Evolutionary conservation across 2,797 vertebrate genomes (phyloP), one percentile per base, ranked within the genome.

Genomic region (Pogoniulus pusillus): DNA sequence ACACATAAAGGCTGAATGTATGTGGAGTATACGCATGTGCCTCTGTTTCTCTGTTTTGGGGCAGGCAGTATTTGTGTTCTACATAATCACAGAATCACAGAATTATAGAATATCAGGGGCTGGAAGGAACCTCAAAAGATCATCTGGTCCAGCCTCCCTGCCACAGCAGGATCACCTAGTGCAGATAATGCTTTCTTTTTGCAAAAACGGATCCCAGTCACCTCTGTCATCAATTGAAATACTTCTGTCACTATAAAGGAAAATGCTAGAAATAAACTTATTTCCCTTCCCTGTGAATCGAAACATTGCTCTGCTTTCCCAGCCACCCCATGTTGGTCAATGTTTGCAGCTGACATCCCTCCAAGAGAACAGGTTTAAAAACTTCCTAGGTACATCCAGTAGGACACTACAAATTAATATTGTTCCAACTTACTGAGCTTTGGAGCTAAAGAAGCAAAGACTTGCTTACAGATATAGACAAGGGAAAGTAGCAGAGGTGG

Each of bases 21-120:
- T 9, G 24, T 2, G 1, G 22, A 60, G 35, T 4, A 23, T 60
- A 55, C 1, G 0, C 5, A 22, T 1, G 1, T n/a, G 32, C 17
- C n/a, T 30, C 64, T 51, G 32, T 37, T 9, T 70, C 26, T 57
- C 17, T 4, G 53, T 54, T 34, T 91, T 59, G 11, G 32, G 53
- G 27, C 15, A 79, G 54, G 20, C 2, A 3, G 37, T 81, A 59
- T 26, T 62, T 73, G 35, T 54, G 58, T 66, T 81, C 39, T 20
- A 10, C 20, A 22, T 34, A 69, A 39, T 39, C n/a, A n/a, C n/a
- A n/a, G n/a, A n/a, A n/a, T n/a, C n/a, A 37, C 37, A 37, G 37
- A 37, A 37, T 37, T 37, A 37, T 37, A n/a, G n/a, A n/a, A n/a
- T n/a, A 12, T 37, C 9, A 15, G 41, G 41, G 41, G 15, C 41